Base-by-base conservation (phyloP, 2,888 invertebrate genomes). In the Caradrina kadenii region DNA sequence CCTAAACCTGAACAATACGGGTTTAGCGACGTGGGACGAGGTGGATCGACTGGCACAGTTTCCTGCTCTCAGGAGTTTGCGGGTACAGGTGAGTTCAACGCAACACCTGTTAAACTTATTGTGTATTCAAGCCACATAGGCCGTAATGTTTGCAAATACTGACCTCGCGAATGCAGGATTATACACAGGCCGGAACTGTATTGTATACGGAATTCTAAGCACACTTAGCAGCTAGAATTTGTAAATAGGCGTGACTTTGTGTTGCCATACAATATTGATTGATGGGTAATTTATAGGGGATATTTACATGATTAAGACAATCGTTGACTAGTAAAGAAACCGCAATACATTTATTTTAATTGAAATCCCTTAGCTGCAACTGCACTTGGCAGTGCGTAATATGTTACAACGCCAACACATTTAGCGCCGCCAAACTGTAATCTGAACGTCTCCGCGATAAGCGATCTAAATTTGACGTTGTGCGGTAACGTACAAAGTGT, bases 41-140 rank as follows among this genome's bases (percentile, higher is more conserved):
- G 97, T 99, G 72, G 99, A 99, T 88, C 96, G 97, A 83, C 96
- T 99, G 80, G 97, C 98, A 64, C 97, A 97, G 89, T 99, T 99
- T 94, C 98, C 98, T 1, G 96, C 97, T 13, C 96, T 99, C 67
- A 97, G 97, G 82, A 98, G 98, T 93, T 96, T 99, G 74, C 96
- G 99, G 87, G 97, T 99, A 76, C 97, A 97, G 94, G 98, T 98
- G 85, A 91, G 92, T 87, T 79, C 49, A 76, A 72, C 42, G 63
- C 67, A 76, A 77, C 82, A 80, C 69, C 80, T 79, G 73, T 76
- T 74, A 55, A 64, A 61, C 60, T 53, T 61, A 81, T 80, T 78
- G 61, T 70, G 72, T 79, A 83, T 81, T 76, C 73, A 66, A 56
- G 26, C 35, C 75, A 65, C 63, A 69, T 63, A 72, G 56, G 31